A percentile compares a stretch with the other conserved stretches of the same genome.
phyloP scores from a whole-genome alignment of 2,113 vertebrate genomes.

The Polypterus senegalus region DNA sequence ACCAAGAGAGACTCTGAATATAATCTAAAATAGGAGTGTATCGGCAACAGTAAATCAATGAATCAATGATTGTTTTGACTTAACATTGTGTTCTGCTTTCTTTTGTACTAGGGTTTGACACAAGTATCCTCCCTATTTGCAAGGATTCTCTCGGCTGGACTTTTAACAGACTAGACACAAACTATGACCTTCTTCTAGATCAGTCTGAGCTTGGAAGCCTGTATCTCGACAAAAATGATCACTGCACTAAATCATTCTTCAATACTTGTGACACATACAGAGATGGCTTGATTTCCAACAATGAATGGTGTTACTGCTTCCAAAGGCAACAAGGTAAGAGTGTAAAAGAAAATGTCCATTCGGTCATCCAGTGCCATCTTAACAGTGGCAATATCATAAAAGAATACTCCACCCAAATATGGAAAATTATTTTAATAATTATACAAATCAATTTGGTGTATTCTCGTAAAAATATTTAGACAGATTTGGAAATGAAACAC shows the following conservation, averaged over 20 bases:
- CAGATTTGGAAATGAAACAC: too few relatives aligned
- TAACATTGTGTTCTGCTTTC: not conserved
- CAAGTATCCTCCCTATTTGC: conserved; percentile 74
- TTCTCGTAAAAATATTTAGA: too few relatives aligned
- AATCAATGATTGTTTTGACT: too few relatives aligned
- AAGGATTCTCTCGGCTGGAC: conserved; percentile 94
- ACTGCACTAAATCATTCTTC: conserved; percentile 78
- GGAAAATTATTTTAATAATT: too few relatives aligned
- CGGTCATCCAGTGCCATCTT: too few relatives aligned
- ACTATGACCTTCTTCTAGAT: conserved; percentile 84
- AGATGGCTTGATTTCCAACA: conserved; percentile 81
- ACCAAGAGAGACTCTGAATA: too few relatives aligned
- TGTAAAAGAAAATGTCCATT: too few relatives aligned
- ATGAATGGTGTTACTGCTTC: conserved; percentile 96
- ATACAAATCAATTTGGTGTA: too few relatives aligned
- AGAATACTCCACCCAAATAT: too few relatives aligned
- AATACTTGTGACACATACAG: conserved; percentile 77
- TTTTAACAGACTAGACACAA: conserved; percentile 89
- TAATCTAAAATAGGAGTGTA: too few relatives aligned
- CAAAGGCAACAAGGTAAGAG: conserved; percentile 85
- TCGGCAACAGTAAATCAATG: too few relatives aligned
- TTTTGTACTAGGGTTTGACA: conserved; percentile 65
- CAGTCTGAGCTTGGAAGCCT: conserved; percentile 82
- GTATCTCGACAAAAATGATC: conserved; percentile 78
- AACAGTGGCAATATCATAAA: too few relatives aligned